Evolutionary conservation across 2,797 vertebrate species (phyloP), one percentile per base, ranked within the genome.

Genomic region (Naso thynnoides): DNA sequence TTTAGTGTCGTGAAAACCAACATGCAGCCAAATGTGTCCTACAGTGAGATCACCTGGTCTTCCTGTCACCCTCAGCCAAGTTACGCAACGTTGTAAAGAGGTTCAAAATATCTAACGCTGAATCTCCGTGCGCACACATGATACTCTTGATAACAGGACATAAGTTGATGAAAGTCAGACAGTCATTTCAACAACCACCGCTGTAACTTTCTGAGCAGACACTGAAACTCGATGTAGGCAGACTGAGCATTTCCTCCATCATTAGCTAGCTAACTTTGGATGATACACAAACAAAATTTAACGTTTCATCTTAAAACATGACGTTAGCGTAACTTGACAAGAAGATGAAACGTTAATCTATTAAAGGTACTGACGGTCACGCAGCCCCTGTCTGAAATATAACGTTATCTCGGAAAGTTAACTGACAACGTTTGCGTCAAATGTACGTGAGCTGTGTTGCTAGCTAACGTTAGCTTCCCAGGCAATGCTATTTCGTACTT

Each of bases 391-490:
- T 47, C 16, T 24, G 13, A 57, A 31, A 16, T 3, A 10, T 21
- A 5, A 24, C 6, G 10, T n/a, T 5, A 15, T 33, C 16, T n/a
- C n/a, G n/a, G n/a, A n/a, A n/a, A n/a, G n/a, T n/a, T 3, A 47
- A 7, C 60, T 3, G 70, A 19, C 65, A 68, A 15, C 53, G 9
- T 9, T 2, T 33, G 1, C 10, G 5, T 11, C n/a, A 31, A 8
- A 3, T n/a, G 21, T 15, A 14, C 23, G 13, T 26, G 73, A 73
- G 65, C 67, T n/a, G 3, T 9, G 4, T 10, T 53, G 83, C 72
- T 76, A 76, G 29, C 68, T 72, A 7, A 3, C 57, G 31, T 21
- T 73, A 79, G 67, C 74, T 27, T 21, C 1, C 13, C 16, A 31
- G 7, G 41, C 6, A 13, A 11, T 3, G n/a, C n/a, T 13, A 21